Conservation (phyloP, 2,113 vertebrate species). For the Caracal caracal region DNA sequence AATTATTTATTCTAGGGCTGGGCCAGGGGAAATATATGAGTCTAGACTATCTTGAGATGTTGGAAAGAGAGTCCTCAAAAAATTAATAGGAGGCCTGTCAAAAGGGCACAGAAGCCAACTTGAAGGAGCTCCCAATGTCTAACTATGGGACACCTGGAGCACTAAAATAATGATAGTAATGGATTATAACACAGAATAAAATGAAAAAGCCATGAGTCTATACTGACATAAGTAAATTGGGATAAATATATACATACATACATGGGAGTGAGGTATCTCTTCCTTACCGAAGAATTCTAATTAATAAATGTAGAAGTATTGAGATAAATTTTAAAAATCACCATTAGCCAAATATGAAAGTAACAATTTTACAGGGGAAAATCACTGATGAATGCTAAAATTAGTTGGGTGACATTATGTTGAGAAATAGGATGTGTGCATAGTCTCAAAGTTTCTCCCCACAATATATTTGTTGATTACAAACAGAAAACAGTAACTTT, state of each 20-base stretch:
- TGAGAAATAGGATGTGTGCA: background rate
- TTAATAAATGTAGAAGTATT: slow-evolving; percentile 11
- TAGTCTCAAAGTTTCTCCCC: background rate
- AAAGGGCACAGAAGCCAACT: background rate
- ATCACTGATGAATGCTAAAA: slow-evolving; percentile 8
- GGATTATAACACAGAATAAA: background rate
- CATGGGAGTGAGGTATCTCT: background rate
- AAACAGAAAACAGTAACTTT: slow-evolving; percentile 23
- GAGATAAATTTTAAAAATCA: slow-evolving; percentile 1
- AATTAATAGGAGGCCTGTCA: background rate
- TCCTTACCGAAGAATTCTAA: slow-evolving; percentile 41
- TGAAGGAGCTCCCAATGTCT: background rate
- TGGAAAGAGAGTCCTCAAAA: slow-evolving; percentile 19
- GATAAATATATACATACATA: slow-evolving; percentile 1
- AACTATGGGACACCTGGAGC: background rate
- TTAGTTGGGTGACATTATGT: slow-evolving; percentile 5
- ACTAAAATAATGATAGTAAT: background rate
- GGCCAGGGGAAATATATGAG: background rate
- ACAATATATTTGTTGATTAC: background rate
- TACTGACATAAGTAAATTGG: slow-evolving; percentile 2
- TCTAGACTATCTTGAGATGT: background rate
- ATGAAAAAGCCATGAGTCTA: background rate
- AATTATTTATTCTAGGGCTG: background rate
- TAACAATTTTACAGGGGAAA: background rate
- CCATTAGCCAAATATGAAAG: background rate